Evolutionary conservation across 2,888 invertebrate species (phyloP).

Genomic region (Podotricha telesiphe): DNA sequence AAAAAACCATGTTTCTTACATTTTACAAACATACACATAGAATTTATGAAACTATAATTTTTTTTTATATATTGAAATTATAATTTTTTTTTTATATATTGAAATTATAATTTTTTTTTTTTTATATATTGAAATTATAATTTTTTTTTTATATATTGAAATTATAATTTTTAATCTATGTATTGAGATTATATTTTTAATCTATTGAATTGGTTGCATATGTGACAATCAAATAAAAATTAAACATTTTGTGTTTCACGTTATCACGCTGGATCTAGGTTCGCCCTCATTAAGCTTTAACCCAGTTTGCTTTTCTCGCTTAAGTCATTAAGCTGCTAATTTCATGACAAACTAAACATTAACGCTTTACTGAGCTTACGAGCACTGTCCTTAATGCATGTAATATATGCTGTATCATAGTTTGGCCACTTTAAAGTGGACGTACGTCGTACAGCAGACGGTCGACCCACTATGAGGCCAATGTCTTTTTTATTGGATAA

Average conservation of each 20-base stretch:
- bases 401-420: slow-evolving; percentile 21
- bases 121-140: no score
- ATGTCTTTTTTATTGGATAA: slow-evolving; percentile 40
- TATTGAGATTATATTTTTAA: no score
- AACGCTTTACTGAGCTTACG: slow-evolving; percentile 32
- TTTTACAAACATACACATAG: no score
- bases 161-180: no score
- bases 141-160: no score
- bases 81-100: no score
- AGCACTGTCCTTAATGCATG: slow-evolving; percentile 23
- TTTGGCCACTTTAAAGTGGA: slow-evolving; percentile 27
- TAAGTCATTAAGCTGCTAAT: slow-evolving; percentile 41
- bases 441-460: slow-evolving; percentile 7
- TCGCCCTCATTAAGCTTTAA: slow-evolving; percentile 38
- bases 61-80: no score
- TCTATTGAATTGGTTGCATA: neutral
- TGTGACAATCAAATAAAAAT: neutral
- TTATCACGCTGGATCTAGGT: slow-evolving; percentile 26
- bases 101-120: no score
- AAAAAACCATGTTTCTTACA: no score
- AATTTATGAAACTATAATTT: no score
- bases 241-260: neutral
- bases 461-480: slow-evolving; percentile 31
- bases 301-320: slow-evolving; percentile 42
- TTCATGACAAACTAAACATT: slow-evolving; percentile 43